Evolutionary conservation across 2,888 invertebrate genomes (phyloP).

Genomic region (Idaea biselata): DNA sequence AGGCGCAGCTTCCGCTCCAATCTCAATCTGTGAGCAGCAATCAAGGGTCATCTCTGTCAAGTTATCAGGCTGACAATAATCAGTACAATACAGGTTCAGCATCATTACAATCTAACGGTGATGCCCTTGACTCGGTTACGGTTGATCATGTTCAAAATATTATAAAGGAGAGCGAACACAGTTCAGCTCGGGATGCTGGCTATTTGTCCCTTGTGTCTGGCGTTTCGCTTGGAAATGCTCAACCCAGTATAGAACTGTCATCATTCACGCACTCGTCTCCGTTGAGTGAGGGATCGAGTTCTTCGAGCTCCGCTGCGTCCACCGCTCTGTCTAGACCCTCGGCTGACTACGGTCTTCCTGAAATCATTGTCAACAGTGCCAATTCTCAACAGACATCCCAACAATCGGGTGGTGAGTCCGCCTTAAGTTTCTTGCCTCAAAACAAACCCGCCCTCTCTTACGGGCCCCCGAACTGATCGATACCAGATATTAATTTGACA

Average conservation of each 20-base stretch:
- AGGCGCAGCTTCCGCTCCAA: slow-evolving; percentile 40
- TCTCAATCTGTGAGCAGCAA: slow-evolving; percentile 35
- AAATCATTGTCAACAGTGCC: slow-evolving; percentile 26
- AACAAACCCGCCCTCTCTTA: slow-evolving; percentile 56
- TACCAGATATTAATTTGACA: slow-evolving; percentile 19
- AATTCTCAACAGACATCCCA: slow-evolving; percentile 29
- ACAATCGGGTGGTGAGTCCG: slow-evolving; percentile 28
- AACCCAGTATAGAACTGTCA: slow-evolving; percentile 67
- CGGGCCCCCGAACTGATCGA: slow-evolving; percentile 57
- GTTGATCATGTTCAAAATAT: slow-evolving; percentile 62
- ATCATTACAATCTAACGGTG: slow-evolving; percentile 41
- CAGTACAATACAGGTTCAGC: slow-evolving; percentile 47
- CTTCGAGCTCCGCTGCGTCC: slow-evolving; percentile 28
- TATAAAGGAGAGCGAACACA: slow-evolving; percentile 66
- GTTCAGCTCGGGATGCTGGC: slow-evolving; percentile 61
- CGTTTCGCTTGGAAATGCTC: slow-evolving; percentile 62
- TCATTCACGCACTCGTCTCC: slow-evolving; percentile 69
- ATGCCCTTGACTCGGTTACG: slow-evolving; percentile 60
- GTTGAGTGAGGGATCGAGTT: slow-evolving; percentile 25
- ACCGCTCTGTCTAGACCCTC: slow-evolving; percentile 33
- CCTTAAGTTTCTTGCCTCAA: slow-evolving; percentile 58
- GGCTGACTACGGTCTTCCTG: slow-evolving; percentile 48
- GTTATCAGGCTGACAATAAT: slow-evolving; percentile 65
- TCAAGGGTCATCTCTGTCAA: slow-evolving; percentile 40
- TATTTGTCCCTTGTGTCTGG: slow-evolving; percentile 67